phyloP scores from a whole-genome alignment of 2,797 vertebrate genomes.

The Chiroxiphia lanceolata region DNA sequence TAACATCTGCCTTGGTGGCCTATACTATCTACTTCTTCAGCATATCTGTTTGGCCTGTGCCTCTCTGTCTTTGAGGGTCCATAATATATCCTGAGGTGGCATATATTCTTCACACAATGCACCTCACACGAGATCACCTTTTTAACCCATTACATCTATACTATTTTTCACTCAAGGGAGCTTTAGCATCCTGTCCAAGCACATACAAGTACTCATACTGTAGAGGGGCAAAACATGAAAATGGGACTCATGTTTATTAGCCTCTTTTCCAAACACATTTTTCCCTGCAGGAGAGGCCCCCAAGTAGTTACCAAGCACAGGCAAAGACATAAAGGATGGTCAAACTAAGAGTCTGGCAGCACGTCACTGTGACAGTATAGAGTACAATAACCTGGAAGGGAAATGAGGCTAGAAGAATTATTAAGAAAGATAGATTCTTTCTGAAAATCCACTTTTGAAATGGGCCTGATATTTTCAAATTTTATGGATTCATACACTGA shows the following conservation, averaged over 20 bases:
- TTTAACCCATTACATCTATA: neutral
- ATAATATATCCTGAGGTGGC: neutral
- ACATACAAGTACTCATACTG: neutral
- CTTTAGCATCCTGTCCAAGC: neutral
- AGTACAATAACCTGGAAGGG: neutral
- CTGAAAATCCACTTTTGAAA: neutral
- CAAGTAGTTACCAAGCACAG: neutral
- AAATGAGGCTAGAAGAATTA: neutral
- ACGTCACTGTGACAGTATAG: too few relatives aligned
- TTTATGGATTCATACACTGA: neutral
- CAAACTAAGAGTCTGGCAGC: neutral
- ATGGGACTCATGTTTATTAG: neutral
- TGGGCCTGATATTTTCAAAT: neutral
- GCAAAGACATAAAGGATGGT: neutral
- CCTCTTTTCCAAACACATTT: neutral
- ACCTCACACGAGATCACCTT: neutral
- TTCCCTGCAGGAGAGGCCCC: neutral
- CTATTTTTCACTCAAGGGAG: neutral
- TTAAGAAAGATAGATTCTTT: neutral
- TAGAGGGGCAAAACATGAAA: neutral
- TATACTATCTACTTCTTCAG: neutral
- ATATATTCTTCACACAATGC: neutral
- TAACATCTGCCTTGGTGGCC: neutral
- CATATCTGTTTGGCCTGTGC: neutral
- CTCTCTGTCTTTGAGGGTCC: neutral